These are phyloP conservation scores for Cyanoliseus patagonus DNA, from an alignment of 2,113 vertebrate species.

Conservation along the genomic window DNA sequence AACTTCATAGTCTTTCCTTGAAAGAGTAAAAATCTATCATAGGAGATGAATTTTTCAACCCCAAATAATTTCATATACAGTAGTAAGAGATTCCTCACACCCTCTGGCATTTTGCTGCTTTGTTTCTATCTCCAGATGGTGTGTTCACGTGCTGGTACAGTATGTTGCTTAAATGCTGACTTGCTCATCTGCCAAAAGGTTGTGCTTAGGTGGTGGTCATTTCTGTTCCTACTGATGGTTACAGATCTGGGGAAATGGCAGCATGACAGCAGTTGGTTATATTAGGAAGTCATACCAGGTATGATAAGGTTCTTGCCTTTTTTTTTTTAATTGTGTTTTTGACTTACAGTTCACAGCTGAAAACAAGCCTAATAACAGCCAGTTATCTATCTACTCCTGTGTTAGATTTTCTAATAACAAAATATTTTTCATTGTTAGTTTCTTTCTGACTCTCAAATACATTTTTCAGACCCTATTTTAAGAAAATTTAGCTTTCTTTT, in stretches of 20 bases:
- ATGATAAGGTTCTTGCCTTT: background rate
- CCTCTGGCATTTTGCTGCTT: background rate
- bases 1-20: too few relatives aligned
- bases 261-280: background rate
- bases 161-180: background rate
- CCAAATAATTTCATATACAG: background rate
- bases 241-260: background rate
- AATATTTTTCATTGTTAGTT: background rate
- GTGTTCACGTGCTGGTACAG: fast-evolving
- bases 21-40: background rate
- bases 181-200: background rate
- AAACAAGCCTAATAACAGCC: background rate
- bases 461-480: background rate
- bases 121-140: background rate
- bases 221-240: background rate
- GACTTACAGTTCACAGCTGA: background rate
- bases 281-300: background rate
- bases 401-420: background rate
- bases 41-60: background rate
- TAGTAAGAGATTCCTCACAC: background rate
- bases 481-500: background rate
- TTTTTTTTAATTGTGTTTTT: background rate
- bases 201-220: background rate
- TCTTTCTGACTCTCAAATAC: background rate
- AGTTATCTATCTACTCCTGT: background rate